These are phyloP conservation scores for Phrynocephalus versicolor DNA, from an alignment of 2,113 vertebrate species.

Conservation along the genomic window DNA sequence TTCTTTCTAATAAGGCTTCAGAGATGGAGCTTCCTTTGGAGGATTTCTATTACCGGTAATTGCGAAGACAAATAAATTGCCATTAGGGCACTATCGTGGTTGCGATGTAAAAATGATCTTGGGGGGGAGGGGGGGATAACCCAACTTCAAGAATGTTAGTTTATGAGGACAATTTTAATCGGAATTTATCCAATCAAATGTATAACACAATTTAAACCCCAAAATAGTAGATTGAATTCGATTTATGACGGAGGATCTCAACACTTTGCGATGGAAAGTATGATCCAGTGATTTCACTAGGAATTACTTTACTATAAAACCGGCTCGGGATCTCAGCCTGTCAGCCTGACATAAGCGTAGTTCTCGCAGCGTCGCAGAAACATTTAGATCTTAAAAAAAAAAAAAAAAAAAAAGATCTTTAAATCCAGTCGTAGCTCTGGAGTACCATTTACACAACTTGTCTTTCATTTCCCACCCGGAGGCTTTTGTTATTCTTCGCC, in stretches of 20 bases:
- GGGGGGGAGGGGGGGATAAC: no score
- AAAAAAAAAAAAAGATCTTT: no score
- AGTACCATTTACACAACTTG: not conserved
- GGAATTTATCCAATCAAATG: not conserved
- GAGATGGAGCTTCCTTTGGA: not conserved
- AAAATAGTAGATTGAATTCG: not conserved
- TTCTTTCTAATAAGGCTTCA: no score
- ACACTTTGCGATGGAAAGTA: not conserved
- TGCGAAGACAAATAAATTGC: not conserved
- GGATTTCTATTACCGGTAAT: no score
- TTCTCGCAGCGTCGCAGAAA: no score
- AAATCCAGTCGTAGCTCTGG: not conserved
- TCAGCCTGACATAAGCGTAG: no score
- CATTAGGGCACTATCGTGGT: not conserved
- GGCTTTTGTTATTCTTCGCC: not conserved
- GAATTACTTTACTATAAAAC: not conserved
- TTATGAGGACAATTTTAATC: not conserved
- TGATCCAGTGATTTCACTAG: not conserved
- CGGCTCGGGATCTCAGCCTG: not conserved
- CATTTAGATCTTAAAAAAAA: no score
- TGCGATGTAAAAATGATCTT: not conserved
- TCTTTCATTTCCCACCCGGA: not conserved
- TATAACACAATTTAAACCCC: not conserved
- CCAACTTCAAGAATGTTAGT: no score
- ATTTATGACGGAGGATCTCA: not conserved